phyloP scores from a whole-genome alignment of 2,797 vertebrate genomes.

The Gymnocypris eckloni region DNA sequence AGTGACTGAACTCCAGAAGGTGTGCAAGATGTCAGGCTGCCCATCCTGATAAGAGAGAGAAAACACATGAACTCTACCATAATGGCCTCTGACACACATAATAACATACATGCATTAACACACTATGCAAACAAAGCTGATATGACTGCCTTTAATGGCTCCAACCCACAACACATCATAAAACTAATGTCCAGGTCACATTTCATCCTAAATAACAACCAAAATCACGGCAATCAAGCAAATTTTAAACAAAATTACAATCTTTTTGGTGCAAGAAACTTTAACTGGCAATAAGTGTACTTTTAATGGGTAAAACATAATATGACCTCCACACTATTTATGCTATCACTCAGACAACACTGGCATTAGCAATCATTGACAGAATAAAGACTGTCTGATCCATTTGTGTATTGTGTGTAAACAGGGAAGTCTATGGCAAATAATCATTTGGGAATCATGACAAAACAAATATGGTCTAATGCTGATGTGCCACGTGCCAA shows the following conservation, averaged over 20 bases:
- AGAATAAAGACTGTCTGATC: background rate
- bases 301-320: background rate
- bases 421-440: slow-evolving; percentile 8
- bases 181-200: background rate
- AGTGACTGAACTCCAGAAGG: slow-evolving; percentile 93
- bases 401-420: slow-evolving; percentile 2
- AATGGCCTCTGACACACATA: slow-evolving; percentile 15
- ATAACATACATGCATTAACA: background rate
- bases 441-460: slow-evolving; percentile 1
- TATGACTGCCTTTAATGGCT: background rate
- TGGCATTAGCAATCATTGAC: background rate
- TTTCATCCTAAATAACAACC: background rate
- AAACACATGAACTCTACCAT: slow-evolving; percentile 28
- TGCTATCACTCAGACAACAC: background rate
- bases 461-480: background rate
- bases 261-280: background rate
- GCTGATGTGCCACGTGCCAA: background rate
- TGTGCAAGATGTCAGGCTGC: slow-evolving; percentile 89
- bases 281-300: background rate
- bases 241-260: background rate
- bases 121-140: slow-evolving; percentile 16
- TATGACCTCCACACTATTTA: background rate
- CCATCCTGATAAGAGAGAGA: slow-evolving; percentile 81
- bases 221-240: background rate
- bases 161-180: background rate